These are phyloP conservation scores for Seladonia tumulorum DNA, from an alignment of 2,888 invertebrate species.

Conservation along the genomic window DNA sequence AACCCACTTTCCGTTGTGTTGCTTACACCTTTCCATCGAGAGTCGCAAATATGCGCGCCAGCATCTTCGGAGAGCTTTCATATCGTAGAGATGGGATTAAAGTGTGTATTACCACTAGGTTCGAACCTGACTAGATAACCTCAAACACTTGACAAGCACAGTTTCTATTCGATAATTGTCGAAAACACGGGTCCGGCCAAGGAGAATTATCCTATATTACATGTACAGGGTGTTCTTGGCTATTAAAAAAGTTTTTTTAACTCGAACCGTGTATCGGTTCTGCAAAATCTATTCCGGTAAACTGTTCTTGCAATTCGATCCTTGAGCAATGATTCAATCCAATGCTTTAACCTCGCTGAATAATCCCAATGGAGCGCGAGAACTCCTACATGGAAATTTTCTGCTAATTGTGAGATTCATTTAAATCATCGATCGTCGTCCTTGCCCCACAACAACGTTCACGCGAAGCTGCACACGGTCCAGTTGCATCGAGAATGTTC, in stretches of 20 bases:
- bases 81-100: not conserved
- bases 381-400: constrained; percentile 36
- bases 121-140: not conserved
- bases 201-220: too few species aligned
- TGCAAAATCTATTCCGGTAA: not conserved
- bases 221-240: too few species aligned
- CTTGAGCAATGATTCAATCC: not conserved
- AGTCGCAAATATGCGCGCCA: constrained; percentile 55
- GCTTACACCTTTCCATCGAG: constrained; percentile 63
- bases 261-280: not conserved
- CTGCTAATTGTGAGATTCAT: constrained; percentile 24
- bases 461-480: constrained; percentile 48
- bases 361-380: not conserved
- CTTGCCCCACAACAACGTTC: constrained; percentile 52
- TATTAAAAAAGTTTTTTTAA: too few species aligned
- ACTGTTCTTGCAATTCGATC: not conserved
- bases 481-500: constrained; percentile 48
- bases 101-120: not conserved
- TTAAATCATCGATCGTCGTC: constrained; percentile 41
- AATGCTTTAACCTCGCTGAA: not conserved
- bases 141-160: not conserved
- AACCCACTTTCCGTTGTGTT: constrained; percentile 80
- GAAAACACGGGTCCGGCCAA: too few species aligned
- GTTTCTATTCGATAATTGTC: too few species aligned
- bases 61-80: constrained; percentile 46